phyloP scores from a whole-genome alignment of 2,113 vertebrate genomes.

The Orcinus orca region DNA sequence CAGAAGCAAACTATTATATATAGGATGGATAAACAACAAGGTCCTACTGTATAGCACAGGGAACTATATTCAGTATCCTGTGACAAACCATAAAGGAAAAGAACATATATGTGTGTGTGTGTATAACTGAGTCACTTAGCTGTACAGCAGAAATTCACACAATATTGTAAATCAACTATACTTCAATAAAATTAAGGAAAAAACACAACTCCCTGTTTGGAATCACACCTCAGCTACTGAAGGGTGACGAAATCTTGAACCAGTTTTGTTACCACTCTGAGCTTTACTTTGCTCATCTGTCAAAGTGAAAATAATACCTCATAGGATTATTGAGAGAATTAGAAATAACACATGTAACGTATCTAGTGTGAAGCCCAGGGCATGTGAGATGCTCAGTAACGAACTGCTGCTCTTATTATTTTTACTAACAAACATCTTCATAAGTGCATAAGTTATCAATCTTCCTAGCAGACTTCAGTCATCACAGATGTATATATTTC shows the following conservation, averaged over 20 bases:
- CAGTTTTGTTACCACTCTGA: background rate
- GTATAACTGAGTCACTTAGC: background rate
- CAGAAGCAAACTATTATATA: background rate
- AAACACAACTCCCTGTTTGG: background rate
- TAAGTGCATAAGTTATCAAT: background rate
- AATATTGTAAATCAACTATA: background rate
- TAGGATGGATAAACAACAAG: background rate
- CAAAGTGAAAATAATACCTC: background rate
- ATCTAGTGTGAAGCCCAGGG: background rate
- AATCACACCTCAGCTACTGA: too few relatives aligned
- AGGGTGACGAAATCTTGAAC: background rate
- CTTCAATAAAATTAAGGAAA: background rate
- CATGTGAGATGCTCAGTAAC: background rate
- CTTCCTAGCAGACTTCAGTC: background rate
- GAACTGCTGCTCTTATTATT: background rate
- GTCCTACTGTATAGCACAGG: background rate
- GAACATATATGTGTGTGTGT: background rate
- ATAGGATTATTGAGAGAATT: background rate
- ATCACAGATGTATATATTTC: background rate
- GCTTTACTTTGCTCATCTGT: background rate
- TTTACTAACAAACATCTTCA: background rate
- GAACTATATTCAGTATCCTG: background rate
- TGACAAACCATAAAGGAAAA: background rate
- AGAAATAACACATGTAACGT: background rate
- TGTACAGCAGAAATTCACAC: background rate